These are phyloP conservation scores for Cephalopholis sonnerati DNA, from an alignment of 2,113 vertebrate species.

Conservation along the genomic window DNA sequence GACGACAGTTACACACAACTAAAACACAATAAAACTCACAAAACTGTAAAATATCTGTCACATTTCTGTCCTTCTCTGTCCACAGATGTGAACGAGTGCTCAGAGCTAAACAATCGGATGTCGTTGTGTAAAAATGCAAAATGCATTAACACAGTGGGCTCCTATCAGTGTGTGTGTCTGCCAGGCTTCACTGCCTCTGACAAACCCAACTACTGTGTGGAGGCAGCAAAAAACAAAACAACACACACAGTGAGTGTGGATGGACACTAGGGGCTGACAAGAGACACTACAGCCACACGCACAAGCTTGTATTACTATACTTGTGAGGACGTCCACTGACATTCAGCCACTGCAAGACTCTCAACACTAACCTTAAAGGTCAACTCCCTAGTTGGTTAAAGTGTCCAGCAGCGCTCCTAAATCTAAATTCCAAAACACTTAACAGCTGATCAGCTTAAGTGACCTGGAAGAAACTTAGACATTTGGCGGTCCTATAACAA, in stretches of 20 bases:
- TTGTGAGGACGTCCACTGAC: constrained; percentile 52
- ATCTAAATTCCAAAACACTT: neutral
- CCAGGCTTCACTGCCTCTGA: constrained; percentile 91
- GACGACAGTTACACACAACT: constrained; percentile 31
- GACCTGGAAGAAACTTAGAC: neutral
- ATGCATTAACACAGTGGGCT: constrained; percentile 96
- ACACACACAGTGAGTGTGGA: constrained; percentile 83
- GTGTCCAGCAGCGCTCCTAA: constrained; percentile 1
- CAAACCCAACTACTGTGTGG: constrained; percentile 94
- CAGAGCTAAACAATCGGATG: constrained; percentile 95
- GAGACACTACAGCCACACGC: constrained; percentile 69
- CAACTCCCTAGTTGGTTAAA: neutral
- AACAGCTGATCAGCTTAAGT: neutral
- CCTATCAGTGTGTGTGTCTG: constrained; percentile 94
- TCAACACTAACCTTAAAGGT: neutral
- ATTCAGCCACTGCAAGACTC: constrained; percentile 7
- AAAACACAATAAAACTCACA: neutral
- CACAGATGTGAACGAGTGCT: constrained; percentile 96
- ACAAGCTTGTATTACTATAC: constrained; percentile 65
- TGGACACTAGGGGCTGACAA: constrained; percentile 57
- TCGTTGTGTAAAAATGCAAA: constrained; percentile 96
- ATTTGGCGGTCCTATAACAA: neutral
- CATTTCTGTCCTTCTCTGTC: neutral
- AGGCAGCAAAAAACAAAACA: constrained; percentile 31
- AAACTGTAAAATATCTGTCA: too few relatives aligned